Base-by-base conservation (phyloP, 2,113 vertebrate genomes). In the Indicator indicator region DNA sequence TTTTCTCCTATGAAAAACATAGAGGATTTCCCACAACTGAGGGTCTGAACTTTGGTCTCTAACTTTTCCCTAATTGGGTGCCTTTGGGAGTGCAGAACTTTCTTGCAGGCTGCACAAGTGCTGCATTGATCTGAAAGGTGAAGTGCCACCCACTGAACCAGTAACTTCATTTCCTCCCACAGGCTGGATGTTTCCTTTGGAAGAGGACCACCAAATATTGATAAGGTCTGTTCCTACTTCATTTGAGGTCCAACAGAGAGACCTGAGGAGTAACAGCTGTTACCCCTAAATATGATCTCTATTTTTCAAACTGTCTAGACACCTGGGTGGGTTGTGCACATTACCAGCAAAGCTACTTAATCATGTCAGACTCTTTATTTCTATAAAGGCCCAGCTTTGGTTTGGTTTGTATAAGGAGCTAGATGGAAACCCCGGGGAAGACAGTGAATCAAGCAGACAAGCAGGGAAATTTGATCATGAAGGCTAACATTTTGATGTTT, bases 271-370 rank as follows among this genome's bases (percentile, higher is more conserved):
- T 32, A 83, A 30, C 88, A 93, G 91, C 90, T 95, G 93, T 28
- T 95, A 8, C 44, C 83, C 54, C 91, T 73, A 30, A 89, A 90
- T 15, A n/a, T 38, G 36, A 93, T 75, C 93, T 93, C 82, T 89
- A 88, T 91, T 94, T 96, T 95, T 95, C 83, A 70, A 91, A 20
- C 65, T 72, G 91, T 93, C 94, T 95, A 88, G 95, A 95, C 89
- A 92, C 94, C 91, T 91, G 91, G 89, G 95, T 95, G 94, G 88
- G 83, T 95, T 95, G 79, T 85, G 74, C 58, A 62, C 38, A 9
- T 44, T 48, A 65, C 76, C 64, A 93, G 87, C 75, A 93, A 52
- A 83, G 85, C 65, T 59, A 75, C 87, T 95, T 86, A 88, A 93
- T 93, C 91, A 75, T 79, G 85, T 93, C 94, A 69, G 62, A 19